phyloP scores from a whole-genome alignment of 1,140 invertebrate genomes.

The Littorina saxatilis region DNA sequence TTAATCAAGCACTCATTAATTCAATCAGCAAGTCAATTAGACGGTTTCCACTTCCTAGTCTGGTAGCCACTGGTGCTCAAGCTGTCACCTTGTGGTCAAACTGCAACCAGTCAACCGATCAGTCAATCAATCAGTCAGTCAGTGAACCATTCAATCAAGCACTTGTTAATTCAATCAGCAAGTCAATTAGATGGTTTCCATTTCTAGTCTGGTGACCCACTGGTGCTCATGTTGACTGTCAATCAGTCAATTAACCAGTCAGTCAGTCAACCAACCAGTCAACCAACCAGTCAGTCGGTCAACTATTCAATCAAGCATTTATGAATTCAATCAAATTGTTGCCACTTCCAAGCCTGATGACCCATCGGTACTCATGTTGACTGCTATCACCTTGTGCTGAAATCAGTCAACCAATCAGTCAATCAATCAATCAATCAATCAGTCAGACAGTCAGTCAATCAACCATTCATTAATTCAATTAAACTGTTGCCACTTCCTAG shows the following conservation, averaged over 20 bases:
- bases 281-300: too few species aligned
- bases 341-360: neutral
- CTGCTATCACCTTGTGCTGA: neutral
- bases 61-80: neutral
- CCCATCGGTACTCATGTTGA: neutral
- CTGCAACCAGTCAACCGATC: too few species aligned
- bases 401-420: too few species aligned
- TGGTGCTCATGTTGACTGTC: neutral
- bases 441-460: too few species aligned
- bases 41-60: neutral
- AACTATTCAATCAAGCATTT: too few species aligned
- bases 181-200: neutral
- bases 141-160: too few species aligned
- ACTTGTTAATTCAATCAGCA: neutral
- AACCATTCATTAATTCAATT: too few species aligned
- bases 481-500: too few species aligned
- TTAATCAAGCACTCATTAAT: neutral
- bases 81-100: conserved; percentile 24
- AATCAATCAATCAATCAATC: too few species aligned
- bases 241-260: too few species aligned
- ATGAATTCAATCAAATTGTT: neutral
- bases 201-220: neutral
- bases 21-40: neutral
- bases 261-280: too few species aligned
- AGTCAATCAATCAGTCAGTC: too few species aligned